phyloP scores from a whole-genome alignment of 1,140 invertebrate species.

The Bombyx mandarina region DNA sequence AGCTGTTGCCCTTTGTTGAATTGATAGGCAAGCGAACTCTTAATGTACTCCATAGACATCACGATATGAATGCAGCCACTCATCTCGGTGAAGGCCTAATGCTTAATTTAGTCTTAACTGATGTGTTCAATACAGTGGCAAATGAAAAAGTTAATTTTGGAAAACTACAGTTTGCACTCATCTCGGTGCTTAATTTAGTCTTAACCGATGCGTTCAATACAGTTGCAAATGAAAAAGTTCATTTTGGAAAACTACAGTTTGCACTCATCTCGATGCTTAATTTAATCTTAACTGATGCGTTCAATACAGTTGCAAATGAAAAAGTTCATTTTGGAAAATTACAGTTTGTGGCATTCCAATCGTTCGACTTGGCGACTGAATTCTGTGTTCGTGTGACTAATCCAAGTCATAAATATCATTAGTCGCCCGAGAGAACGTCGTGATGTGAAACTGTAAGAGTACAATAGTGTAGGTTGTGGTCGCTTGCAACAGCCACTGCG shows the following conservation, averaged over 20 bases:
- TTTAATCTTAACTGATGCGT: no score
- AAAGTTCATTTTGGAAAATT: conserved; percentile 1
- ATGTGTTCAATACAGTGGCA: background rate
- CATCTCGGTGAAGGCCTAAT: no score
- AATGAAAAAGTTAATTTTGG: background rate
- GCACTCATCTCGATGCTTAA: background rate
- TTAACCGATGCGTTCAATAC: background rate
- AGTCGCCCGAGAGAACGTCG: no score
- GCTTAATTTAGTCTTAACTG: no score
- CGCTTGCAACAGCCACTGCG: conserved; percentile 13
- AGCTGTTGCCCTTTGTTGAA: no score
- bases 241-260: conserved; percentile 2
- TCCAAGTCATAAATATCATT: conserved; percentile 9
- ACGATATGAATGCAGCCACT: no score
- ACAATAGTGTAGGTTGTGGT: conserved; percentile 20
- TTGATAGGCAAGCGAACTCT: no score
- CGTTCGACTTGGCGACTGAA: background rate
- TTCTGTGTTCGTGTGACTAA: conserved; percentile 8
- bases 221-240: background rate
- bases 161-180: background rate
- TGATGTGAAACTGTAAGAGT: conserved; percentile 19
- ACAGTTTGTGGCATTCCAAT: background rate
- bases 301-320: background rate
- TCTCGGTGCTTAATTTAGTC: no score
- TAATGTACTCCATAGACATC: no score